Base-by-base conservation (phyloP, 2,888 invertebrate species). In the Rhyacophila evoluta region DNA sequence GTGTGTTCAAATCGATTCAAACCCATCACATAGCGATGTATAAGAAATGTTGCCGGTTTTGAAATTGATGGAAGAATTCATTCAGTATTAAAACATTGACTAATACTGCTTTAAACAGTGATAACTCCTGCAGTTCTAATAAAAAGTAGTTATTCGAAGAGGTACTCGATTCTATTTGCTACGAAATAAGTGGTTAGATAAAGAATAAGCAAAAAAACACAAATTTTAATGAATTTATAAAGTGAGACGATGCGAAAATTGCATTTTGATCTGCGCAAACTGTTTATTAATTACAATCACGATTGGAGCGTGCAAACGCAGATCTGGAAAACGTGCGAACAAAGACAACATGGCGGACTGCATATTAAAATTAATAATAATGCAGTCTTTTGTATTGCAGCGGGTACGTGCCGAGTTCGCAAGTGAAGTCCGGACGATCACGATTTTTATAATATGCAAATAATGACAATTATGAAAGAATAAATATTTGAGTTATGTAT, bases 271-370 rank as follows among this genome's bases (percentile, higher is more conserved):
- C 15, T 55, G 25, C 55, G 19, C 55, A 55, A 55, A 19, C 55
- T 55, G 55, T 55, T 55, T 55, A 55, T 55, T 55, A 55, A 55
- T 55, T 55, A 55, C 10, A 15, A 25, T 25, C 55, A 55, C 55
- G 55, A 55, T 55, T 55, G 55, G 55, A 55, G 55, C 55, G 55
- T 55, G 55, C 55, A 55, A 12, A 55, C 25, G 55, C 25, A 55
- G 55, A 55, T 55, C 55, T 55, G 55, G 55, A 55, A 55, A 55
- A 19, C 55, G 55, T 55, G 55, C 55, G 55, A 55, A 55, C 55
- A 55, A 55, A 55, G 55, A 55, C 55, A 25, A 55, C 19, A 55
- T 25, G 19, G 2, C 55, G 6, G 55, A 55, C 15, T 19, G 55
- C 55, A 55, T 55, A 55, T 55, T 55, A 55, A 55, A 55, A 55